phyloP scores from a whole-genome alignment of 1,140 invertebrate genomes.

The Platorchestia sp. region DNA sequence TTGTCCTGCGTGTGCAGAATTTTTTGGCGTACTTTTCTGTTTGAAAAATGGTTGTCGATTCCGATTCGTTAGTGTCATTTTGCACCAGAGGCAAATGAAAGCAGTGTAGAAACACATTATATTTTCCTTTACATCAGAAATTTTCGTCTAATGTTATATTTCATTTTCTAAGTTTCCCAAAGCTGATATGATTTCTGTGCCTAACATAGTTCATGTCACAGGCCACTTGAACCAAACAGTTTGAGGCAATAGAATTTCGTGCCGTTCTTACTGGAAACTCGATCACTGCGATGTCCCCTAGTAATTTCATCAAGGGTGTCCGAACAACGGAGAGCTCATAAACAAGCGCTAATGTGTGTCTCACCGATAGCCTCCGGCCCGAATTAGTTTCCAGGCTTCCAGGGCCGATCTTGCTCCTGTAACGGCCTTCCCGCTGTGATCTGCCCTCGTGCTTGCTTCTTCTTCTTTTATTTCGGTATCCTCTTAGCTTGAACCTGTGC shows the following conservation, averaged over 20 bases:
- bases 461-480: neutral
- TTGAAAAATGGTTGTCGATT: neutral
- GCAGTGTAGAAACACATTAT: too few relatives aligned
- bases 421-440: neutral
- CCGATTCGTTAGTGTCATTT: too few relatives aligned
- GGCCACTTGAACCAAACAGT: neutral
- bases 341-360: conserved; percentile 38
- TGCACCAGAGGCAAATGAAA: too few relatives aligned
- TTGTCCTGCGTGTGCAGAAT: neutral
- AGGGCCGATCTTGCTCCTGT: neutral
- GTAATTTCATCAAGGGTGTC: conserved; percentile 1
- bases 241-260: neutral
- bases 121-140: neutral
- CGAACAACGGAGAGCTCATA: neutral
- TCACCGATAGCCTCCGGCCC: conserved; percentile 37
- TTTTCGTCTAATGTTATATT: neutral
- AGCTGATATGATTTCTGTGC: neutral
- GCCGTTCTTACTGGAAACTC: neutral
- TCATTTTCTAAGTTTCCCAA: neutral
- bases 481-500: neutral
- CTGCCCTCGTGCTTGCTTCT: neutral
- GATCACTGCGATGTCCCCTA: neutral
- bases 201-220: neutral
- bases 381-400: conserved; percentile 40
- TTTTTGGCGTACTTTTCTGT: neutral